phyloP scores from a whole-genome alignment of 2,113 vertebrate species.

The Cyphomyrus discorhynchus region DNA sequence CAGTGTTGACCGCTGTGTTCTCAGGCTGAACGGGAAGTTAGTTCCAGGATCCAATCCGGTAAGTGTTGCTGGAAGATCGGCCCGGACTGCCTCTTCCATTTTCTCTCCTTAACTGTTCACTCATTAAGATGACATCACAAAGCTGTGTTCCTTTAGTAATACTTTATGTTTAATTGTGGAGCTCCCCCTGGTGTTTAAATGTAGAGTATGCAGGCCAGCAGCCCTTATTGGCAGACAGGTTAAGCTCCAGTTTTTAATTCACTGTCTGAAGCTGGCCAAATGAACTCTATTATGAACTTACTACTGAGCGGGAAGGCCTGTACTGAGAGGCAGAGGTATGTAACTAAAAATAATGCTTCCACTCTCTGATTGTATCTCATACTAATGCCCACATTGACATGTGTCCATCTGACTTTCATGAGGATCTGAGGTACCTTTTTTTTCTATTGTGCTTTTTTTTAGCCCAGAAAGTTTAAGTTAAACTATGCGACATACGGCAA shows the following conservation, averaged over 20 bases:
- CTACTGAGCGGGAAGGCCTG: conserved; percentile 65
- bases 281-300: conserved; percentile 70
- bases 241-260: conserved; percentile 53
- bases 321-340: conserved; percentile 66
- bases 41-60: conserved; percentile 72
- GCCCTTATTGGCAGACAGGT: conserved; percentile 39
- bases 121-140: conserved; percentile 18
- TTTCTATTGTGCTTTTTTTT: conserved; percentile 32
- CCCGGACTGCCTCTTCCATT: background rate
- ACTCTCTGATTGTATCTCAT: conserved; percentile 49
- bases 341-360: conserved; percentile 52
- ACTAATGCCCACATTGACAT: conserved; percentile 48
- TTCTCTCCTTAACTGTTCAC: background rate
- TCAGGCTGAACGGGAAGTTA: conserved; percentile 67
- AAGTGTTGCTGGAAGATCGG: conserved; percentile 30
- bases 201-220: conserved; percentile 19
- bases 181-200: conserved; percentile 19
- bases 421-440: conserved; percentile 30
- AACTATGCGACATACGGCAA: conserved; percentile 72
- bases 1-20: conserved; percentile 67
- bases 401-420: conserved; percentile 33
- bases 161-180: background rate
- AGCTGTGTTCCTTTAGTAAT: conserved; percentile 38
- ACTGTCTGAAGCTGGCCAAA: conserved; percentile 67
- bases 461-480: conserved; percentile 74